Evolutionary conservation across 1,140 invertebrate species (phyloP).

Genomic region (Bicyclus anynana): DNA sequence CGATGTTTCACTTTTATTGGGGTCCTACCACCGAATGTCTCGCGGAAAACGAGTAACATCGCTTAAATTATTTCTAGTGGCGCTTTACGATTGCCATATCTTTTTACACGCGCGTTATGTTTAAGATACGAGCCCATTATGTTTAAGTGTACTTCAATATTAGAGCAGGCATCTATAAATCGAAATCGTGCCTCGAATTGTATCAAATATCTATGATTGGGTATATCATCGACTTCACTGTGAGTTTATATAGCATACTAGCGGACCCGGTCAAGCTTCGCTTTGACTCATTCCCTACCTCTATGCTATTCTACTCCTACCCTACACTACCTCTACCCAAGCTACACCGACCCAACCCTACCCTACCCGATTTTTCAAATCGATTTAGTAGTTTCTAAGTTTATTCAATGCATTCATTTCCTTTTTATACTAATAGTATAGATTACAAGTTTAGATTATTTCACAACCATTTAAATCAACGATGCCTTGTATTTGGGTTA

Average conservation of each 20-base stretch:
- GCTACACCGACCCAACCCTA: no score
- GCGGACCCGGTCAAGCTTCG: no score
- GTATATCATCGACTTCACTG: neutral
- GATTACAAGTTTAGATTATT: no score
- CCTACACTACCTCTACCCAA: no score
- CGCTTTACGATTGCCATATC: constrained; percentile 72
- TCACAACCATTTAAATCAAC: no score
- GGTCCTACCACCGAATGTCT: constrained; percentile 66
- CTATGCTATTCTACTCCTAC: no score
- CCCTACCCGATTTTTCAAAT: no score
- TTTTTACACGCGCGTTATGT: constrained; percentile 73
- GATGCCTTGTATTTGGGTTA: no score
- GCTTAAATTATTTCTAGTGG: constrained; percentile 74
- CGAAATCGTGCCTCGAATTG: constrained; percentile 51
- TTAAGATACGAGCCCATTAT: constrained; percentile 68
- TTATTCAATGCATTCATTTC: no score
- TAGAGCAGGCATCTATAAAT: constrained; percentile 61
- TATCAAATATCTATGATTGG: constrained; percentile 3
- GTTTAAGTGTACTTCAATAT: constrained; percentile 59
- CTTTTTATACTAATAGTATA: no score
- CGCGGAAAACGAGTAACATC: constrained; percentile 64
- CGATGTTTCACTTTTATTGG: constrained; percentile 69
- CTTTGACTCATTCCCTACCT: no score
- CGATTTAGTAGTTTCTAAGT: no score
- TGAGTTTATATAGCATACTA: neutral